Evolutionary conservation across 1,140 invertebrate species (phyloP).

Genomic region (Eriosoma lanigerum): DNA sequence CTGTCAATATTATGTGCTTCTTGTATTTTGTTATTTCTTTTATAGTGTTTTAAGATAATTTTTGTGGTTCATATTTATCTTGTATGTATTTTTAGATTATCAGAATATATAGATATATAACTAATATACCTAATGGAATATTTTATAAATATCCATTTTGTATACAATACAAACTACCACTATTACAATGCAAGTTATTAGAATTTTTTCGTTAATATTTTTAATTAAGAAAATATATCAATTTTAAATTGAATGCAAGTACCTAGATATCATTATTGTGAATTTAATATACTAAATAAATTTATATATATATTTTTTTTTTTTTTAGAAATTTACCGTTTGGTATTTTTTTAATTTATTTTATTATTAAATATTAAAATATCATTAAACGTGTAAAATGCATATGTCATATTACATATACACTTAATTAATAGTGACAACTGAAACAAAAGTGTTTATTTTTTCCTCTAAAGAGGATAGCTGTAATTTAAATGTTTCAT

Average conservation of each 20-base stretch:
- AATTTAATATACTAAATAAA: too few relatives aligned
- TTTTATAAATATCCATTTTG: slow-evolving; percentile 16
- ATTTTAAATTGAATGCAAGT: not conserved
- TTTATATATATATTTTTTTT: too few relatives aligned
- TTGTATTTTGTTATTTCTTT: slow-evolving; percentile 52
- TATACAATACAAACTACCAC: not conserved
- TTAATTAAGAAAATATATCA: not conserved
- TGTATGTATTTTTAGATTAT: slow-evolving; percentile 32
- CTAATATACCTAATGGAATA: slow-evolving; percentile 9
- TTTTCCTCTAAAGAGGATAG: not conserved
- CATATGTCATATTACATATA: not conserved
- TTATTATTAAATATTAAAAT: slow-evolving; percentile 13
- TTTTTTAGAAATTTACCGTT: slow-evolving; percentile 13
- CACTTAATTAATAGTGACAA: not conserved
- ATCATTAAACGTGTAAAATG: not conserved
- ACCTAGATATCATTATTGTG: not conserved
- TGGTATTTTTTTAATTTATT: not conserved
- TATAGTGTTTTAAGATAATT: slow-evolving; percentile 48
- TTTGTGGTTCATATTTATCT: slow-evolving; percentile 29
- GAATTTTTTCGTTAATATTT: slow-evolving; percentile 1
- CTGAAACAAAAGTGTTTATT: not conserved
- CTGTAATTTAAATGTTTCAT: not conserved
- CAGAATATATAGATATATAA: slow-evolving; percentile 6
- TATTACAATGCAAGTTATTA: slow-evolving; percentile 29
- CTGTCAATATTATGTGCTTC: slow-evolving; percentile 48